phyloP scores from a whole-genome alignment of 2,113 vertebrate genomes.

The Siniperca chuatsi region DNA sequence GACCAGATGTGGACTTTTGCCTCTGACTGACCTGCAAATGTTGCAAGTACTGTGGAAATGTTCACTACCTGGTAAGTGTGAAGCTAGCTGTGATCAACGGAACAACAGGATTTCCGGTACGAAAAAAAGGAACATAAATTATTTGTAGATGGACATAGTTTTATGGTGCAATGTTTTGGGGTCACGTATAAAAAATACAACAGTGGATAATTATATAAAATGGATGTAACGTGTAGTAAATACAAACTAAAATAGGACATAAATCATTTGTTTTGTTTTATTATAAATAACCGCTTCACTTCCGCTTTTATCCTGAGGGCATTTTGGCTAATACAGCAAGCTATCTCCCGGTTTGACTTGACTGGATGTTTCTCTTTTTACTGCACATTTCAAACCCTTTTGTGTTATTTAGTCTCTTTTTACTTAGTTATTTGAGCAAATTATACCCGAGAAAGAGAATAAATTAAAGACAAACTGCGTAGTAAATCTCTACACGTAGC shows the following conservation, averaged over 20 bases:
- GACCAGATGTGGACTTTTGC: neutral
- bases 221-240: neutral
- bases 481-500: neutral
- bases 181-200: too few species aligned
- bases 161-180: neutral
- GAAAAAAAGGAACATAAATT: neutral
- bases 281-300: too few species aligned
- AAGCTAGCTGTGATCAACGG: neutral
- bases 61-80: neutral
- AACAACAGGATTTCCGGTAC: slow-evolving; percentile 37
- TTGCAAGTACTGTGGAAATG: too few species aligned
- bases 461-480: neutral
- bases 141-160: neutral
- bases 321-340: neutral
- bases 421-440: fast-evolving
- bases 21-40: neutral
- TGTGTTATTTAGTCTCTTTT: neutral
- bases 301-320: neutral
- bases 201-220: neutral
- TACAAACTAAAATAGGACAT: neutral
- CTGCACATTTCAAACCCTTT: neutral
- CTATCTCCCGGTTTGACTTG: neutral
- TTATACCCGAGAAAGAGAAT: neutral
- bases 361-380: neutral
- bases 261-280: neutral